A percentile compares a stretch with the other conserved stretches of the same genome.
These are phyloP conservation scores for Megathymus violae DNA, from an alignment of 1,140 invertebrate species.

Conservation along the genomic window DNA sequence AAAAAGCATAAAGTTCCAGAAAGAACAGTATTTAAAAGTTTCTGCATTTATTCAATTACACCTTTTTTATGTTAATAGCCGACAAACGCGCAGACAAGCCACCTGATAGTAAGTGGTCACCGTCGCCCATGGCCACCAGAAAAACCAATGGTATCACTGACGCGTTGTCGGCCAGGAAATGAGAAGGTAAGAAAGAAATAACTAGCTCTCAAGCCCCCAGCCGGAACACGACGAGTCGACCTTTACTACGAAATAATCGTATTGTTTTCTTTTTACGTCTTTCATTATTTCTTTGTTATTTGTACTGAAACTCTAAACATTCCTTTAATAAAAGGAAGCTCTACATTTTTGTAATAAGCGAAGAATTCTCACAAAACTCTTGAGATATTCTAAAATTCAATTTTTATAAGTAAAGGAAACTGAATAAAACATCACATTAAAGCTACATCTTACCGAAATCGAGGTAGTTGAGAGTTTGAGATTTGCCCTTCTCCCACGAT, in stretches of 20 bases:
- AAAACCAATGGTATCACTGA: too few relatives aligned
- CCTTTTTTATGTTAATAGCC: too few relatives aligned
- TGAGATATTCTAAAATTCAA: not conserved
- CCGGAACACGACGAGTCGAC: too few relatives aligned
- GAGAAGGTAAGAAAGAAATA: too few relatives aligned
- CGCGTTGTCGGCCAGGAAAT: too few relatives aligned
- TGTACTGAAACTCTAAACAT: not conserved
- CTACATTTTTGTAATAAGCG: not conserved
- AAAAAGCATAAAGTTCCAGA: too few relatives aligned
- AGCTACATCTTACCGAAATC: conserved; percentile 36
- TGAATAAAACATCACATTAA: conserved; percentile 8
- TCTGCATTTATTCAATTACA: too few relatives aligned
- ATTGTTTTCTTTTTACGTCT: conserved; percentile 4
- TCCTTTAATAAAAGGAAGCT: not conserved
- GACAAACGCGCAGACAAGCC: too few relatives aligned
- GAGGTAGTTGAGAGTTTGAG: conserved; percentile 43
- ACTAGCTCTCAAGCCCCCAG: too few relatives aligned
- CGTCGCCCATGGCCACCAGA: too few relatives aligned
- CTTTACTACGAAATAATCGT: not conserved
- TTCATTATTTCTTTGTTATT: not conserved
- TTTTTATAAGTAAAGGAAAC: conserved; percentile 1
- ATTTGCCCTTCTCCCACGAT: conserved; percentile 89
- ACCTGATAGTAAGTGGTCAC: too few relatives aligned
- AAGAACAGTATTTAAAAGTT: too few relatives aligned
- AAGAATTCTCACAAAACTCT: not conserved